A percentile compares a stretch with the other conserved stretches of the same genome.
Evolutionary conservation across 2,888 invertebrate species (phyloP).

Genomic region (Sympetrum striolatum): DNA sequence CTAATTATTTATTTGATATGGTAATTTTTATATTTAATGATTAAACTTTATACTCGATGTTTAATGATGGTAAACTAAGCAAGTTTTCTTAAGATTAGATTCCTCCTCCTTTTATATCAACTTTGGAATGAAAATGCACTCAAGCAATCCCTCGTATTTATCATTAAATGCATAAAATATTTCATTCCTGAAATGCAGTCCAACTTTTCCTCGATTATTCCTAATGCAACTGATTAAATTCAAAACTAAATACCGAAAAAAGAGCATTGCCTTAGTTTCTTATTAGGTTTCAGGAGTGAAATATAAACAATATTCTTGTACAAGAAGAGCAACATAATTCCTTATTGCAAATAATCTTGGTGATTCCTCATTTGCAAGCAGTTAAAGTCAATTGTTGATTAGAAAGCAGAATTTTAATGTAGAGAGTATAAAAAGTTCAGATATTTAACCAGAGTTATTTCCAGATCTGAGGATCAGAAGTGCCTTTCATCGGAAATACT

Average conservation of each 20-base stretch:
- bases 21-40: neutral
- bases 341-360: neutral
- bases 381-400: neutral
- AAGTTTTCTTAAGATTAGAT: neutral
- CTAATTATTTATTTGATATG: slow-evolving; percentile 6
- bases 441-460: neutral
- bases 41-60: neutral
- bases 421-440: neutral
- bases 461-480: neutral
- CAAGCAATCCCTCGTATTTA: neutral
- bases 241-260: neutral
- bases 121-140: neutral
- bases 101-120: neutral
- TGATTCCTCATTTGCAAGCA: neutral
- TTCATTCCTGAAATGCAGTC: too few relatives aligned
- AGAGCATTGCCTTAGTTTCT: neutral
- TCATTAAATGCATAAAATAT: neutral
- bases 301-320: neutral
- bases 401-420: neutral
- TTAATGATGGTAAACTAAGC: neutral
- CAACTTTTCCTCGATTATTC: too few relatives aligned
- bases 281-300: neutral
- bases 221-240: neutral
- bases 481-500: slow-evolving; percentile 81
- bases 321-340: neutral